These are phyloP conservation scores for Notechis scutatus DNA, from an alignment of 2,113 vertebrate genomes.

Conservation along the genomic window DNA sequence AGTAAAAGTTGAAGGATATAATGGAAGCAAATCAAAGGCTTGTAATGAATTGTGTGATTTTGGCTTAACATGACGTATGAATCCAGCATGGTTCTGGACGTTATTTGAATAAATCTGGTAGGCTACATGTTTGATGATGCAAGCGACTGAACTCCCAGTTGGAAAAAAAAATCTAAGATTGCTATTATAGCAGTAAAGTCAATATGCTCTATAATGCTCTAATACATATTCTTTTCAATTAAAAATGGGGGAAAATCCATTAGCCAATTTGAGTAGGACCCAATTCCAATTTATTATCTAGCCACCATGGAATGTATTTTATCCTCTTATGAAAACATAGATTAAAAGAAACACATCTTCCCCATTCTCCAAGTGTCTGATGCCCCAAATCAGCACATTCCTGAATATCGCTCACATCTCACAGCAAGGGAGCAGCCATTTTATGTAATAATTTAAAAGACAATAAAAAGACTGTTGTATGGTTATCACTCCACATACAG, in stretches of 20 bases:
- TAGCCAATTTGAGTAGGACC: not conserved
- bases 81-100: not conserved
- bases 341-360: not conserved
- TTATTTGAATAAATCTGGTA: not conserved
- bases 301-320: not conserved
- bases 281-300: conserved; percentile 15
- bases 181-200: not conserved
- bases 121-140: not conserved
- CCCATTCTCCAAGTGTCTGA: not conserved
- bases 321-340: not conserved
- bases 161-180: not conserved
- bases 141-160: not conserved
- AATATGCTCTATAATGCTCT: not conserved
- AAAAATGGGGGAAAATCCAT: not conserved
- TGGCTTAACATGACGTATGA: not conserved
- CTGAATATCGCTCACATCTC: not conserved
- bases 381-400: not conserved
- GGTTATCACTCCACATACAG: not conserved
- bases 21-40: not conserved
- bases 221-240: not conserved
- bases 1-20: not conserved
- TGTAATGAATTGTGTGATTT: not conserved
- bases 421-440: not conserved
- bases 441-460: not conserved
- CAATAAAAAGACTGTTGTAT: not conserved